Evolutionary conservation across 1,140 invertebrate species (phyloP), one percentile per base, ranked within the genome.

Genomic region (Agraylea sexmaculata): DNA sequence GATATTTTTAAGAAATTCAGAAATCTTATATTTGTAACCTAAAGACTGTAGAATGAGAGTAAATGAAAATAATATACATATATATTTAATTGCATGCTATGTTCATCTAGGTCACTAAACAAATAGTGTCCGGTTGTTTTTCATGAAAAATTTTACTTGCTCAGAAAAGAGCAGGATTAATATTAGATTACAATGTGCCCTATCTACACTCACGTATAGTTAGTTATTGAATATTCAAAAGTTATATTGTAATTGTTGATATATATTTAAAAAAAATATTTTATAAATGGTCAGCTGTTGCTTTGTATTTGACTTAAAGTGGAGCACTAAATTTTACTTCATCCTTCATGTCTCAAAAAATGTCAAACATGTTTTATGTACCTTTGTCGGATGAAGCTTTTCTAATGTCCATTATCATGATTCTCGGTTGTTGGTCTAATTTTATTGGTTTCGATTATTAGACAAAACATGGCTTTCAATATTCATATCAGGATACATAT

Each of bases 21-120:
- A 49, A 43, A 43, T 46, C 46, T 34, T 44, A 35, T 46, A 49
- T 49, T 43, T 49, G 40, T 46, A 35, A 37, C 39, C 37, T 46
- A 45, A 49, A 49, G 47, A 49, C 47, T 49, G 47, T 49, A 49
- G 47, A 49, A 45, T 49, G 43, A 49, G 46, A 44, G 37, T n/a
- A n/a, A n/a, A n/a, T n/a, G n/a, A n/a, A n/a, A n/a, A n/a, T n/a
- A n/a, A n/a, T n/a, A n/a, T n/a, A n/a, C n/a, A n/a, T n/a, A n/a
- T n/a, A n/a, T n/a, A n/a, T n/a, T n/a, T n/a, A n/a, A n/a, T n/a
- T n/a, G n/a, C n/a, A n/a, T n/a, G n/a, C n/a, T n/a, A n/a, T n/a
- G n/a, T n/a, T n/a, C n/a, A n/a, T n/a, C n/a, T n/a, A n/a, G n/a
- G n/a, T n/a, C n/a, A n/a, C n/a, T n/a, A n/a, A n/a, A n/a, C n/a